Base-by-base conservation (phyloP, 1,140 invertebrate species). In the Drosophila watanabei region DNA sequence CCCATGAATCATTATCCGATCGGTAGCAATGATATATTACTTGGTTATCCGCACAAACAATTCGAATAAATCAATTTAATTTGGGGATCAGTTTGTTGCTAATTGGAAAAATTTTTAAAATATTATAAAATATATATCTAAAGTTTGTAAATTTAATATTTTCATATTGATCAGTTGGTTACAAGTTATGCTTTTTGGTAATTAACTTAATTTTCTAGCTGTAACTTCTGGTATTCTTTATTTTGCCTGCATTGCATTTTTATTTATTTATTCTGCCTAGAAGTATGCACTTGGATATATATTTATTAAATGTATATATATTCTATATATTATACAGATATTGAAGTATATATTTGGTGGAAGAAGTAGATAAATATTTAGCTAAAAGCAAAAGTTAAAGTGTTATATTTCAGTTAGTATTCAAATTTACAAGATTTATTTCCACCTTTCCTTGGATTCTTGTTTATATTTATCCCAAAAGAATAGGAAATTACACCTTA, bases 1-100 rank as follows among this genome's bases (percentile, higher is more conserved):
- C 2, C 4, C 45, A 60, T 72, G 45, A 60, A 60, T 60, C 66
- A 72, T 72, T 60, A 60, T 51, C 54, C 20, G 43, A 73, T 60
- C 68, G n/a, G 20, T 24, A 10, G 8, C 8, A 5, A n/a, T 33
- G 43, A 66, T 68, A 54, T 18, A 54, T 66, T 5, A 28, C 6
- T 28, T 5, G 48, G 4, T 28, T 35, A 61, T 45, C 28, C 28
- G 10, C 28, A 43, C 4, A 18, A 43, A 43, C 16, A 28, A 57
- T 41, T 11, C 20, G 11, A 43, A 59, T 45, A 59, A 59, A 59
- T 45, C 57, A 58, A 28, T 5, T 1, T 0, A 2, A 56, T 24
- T 24, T 1, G n/a, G 13, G 2, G 18, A 56, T 56, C 52, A 24
- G 5, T 1, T 0, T 32, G 9, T 32, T 2, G 14, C 7, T 48